Percentiles rank a stretch among this genome's conserved stretches.
Evolutionary conservation across 2,888 invertebrate genomes (phyloP).

Genomic region (Ametastegia equiseti): DNA sequence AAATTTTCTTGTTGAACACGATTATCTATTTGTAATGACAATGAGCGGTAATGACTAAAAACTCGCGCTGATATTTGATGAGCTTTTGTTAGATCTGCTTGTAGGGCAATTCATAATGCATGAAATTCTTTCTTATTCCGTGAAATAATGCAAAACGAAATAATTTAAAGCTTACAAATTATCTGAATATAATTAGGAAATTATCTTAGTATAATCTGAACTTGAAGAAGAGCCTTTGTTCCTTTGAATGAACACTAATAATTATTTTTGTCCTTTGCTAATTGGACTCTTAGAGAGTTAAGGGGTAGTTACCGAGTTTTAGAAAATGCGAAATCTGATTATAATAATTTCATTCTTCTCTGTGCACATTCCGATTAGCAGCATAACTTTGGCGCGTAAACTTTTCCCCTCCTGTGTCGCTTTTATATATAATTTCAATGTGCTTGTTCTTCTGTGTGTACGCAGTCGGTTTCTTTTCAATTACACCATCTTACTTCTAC

Average conservation of each 20-base stretch:
- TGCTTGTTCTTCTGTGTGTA: background rate
- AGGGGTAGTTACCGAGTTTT: slow-evolving; percentile 25
- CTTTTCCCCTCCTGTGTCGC: background rate
- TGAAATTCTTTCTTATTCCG: background rate
- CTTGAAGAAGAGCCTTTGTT: slow-evolving; percentile 14
- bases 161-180: slow-evolving; percentile 7
- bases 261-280: slow-evolving; percentile 30
- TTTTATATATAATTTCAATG: slow-evolving; percentile 7
- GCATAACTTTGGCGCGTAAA: slow-evolving; percentile 4
- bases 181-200: slow-evolving; percentile 3
- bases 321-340: slow-evolving; percentile 24
- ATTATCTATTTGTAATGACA: background rate
- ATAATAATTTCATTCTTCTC: slow-evolving; percentile 34
- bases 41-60: background rate
- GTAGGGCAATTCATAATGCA: background rate
- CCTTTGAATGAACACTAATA: slow-evolving; percentile 20
- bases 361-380: background rate
- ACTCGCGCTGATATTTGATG: background rate
- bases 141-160: slow-evolving; percentile 14
- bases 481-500: background rate
- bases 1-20: background rate
- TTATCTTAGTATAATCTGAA: slow-evolving; percentile 21
- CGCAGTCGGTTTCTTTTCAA: background rate
- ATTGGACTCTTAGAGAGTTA: slow-evolving; percentile 14
- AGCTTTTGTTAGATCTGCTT: background rate